Conservation (phyloP, 1,140 invertebrate species). For the Diuraphis noxia region DNA sequence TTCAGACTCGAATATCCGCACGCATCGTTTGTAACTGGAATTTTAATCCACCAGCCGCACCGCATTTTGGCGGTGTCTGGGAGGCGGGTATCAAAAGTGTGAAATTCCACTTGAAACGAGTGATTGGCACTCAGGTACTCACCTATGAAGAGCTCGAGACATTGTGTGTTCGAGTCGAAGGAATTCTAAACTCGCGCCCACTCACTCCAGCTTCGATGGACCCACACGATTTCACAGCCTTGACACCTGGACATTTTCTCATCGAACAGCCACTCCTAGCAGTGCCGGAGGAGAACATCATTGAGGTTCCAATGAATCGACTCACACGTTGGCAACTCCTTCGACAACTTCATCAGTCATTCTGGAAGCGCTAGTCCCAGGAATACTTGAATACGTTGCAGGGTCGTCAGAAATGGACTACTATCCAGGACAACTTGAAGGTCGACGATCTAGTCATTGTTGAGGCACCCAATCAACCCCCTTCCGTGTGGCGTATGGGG, state of each 20-base stretch:
- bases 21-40: slow-evolving; percentile 54
- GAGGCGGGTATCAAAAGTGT: slow-evolving; percentile 57
- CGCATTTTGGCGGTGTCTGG: slow-evolving; percentile 58
- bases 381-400: slow-evolving; percentile 51
- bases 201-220: slow-evolving; percentile 56
- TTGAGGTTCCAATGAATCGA: background rate
- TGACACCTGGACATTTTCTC: slow-evolving; percentile 59
- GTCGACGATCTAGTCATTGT: too few species aligned
- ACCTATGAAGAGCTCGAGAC: slow-evolving; percentile 58
- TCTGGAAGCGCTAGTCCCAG: slow-evolving; percentile 42
- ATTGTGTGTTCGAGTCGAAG: slow-evolving; percentile 57
- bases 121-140: slow-evolving; percentile 49
- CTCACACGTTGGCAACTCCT: slow-evolving; percentile 20
- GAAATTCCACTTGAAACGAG: slow-evolving; percentile 57
- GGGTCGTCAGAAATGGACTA: slow-evolving; percentile 41
- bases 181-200: slow-evolving; percentile 59
- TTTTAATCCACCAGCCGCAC: slow-evolving; percentile 58
- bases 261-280: slow-evolving; percentile 56
- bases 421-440: too few species aligned
- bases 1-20: background rate
- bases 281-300: slow-evolving; percentile 25
- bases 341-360: background rate
- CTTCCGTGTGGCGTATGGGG: slow-evolving; percentile 57
- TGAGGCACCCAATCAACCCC: background rate
- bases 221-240: slow-evolving; percentile 55